phyloP scores from a whole-genome alignment of 2,797 vertebrate species.

The Sitta carolinensis region DNA sequence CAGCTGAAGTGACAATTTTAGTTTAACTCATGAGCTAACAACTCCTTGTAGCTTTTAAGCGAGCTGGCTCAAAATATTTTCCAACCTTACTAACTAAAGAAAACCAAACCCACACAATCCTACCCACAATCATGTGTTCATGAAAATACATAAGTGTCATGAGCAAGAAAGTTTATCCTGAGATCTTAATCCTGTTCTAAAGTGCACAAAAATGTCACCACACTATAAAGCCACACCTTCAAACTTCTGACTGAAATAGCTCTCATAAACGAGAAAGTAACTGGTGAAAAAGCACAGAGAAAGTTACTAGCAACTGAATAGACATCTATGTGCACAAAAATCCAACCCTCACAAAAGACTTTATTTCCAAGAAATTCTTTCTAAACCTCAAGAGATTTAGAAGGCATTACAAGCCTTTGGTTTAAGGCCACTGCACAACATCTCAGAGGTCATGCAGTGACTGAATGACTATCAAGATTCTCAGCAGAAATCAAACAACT shows the following conservation, averaged over 20 bases:
- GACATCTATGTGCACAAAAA: background rate
- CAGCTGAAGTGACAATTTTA: background rate
- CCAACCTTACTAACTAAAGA: background rate
- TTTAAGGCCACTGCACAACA: fast-evolving
- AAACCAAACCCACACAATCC: background rate
- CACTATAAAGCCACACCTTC: background rate
- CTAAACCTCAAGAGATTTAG: background rate
- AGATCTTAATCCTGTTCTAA: background rate
- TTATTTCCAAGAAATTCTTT: background rate
- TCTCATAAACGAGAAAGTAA: background rate
- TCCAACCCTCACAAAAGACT: background rate
- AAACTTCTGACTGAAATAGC: background rate
- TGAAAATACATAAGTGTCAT: background rate
- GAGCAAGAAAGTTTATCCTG: background rate
- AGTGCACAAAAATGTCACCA: background rate
- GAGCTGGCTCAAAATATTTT: background rate
- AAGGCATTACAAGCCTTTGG: background rate
- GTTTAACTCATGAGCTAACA: background rate
- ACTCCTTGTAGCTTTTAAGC: background rate
- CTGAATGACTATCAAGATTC: background rate
- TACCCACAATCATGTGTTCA: background rate
- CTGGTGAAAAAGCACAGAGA: background rate
- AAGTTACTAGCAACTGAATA: background rate
- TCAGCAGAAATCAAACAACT: background rate
- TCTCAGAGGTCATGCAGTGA: fast-evolving